These are phyloP conservation scores for Brenthis daphne DNA, from an alignment of 2,888 invertebrate genomes.

Conservation along the genomic window DNA sequence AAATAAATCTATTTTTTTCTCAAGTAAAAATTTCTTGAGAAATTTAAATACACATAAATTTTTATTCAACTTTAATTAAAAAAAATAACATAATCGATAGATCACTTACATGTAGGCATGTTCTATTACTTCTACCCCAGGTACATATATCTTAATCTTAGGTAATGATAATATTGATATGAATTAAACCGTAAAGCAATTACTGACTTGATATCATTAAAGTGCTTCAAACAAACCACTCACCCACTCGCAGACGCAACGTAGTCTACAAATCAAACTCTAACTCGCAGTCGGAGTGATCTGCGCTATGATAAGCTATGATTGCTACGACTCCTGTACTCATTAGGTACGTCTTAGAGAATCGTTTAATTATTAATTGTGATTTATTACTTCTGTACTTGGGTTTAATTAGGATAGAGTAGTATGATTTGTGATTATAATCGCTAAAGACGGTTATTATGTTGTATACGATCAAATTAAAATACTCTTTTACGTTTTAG, in stretches of 20 bases:
- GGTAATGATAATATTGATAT: neutral
- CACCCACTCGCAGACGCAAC: neutral
- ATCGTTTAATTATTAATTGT: slow-evolving; percentile 9
- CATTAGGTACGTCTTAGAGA: slow-evolving; percentile 6
- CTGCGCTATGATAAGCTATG: neutral
- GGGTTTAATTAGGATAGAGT: neutral
- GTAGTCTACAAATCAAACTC: neutral
- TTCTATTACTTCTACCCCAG: no score
- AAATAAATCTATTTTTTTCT: no score
- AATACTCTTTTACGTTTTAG: no score
- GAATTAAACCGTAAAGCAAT: neutral
- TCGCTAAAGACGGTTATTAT: neutral
- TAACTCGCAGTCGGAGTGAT: neutral
- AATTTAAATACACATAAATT: no score
- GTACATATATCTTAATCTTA: neutral
- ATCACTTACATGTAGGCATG: no score
- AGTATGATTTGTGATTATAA: slow-evolving; percentile 7
- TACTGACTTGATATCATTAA: slow-evolving; percentile 2
- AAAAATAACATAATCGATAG: no score
- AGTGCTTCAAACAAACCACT: neutral
- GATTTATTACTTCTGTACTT: slow-evolving; percentile 12
- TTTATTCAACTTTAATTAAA: no score
- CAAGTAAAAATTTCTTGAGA: no score
- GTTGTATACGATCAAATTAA: no score
- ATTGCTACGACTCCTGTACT: slow-evolving; percentile 3